Conservation (phyloP, 2,888 invertebrate genomes). For the Diabrotica balteata region DNA sequence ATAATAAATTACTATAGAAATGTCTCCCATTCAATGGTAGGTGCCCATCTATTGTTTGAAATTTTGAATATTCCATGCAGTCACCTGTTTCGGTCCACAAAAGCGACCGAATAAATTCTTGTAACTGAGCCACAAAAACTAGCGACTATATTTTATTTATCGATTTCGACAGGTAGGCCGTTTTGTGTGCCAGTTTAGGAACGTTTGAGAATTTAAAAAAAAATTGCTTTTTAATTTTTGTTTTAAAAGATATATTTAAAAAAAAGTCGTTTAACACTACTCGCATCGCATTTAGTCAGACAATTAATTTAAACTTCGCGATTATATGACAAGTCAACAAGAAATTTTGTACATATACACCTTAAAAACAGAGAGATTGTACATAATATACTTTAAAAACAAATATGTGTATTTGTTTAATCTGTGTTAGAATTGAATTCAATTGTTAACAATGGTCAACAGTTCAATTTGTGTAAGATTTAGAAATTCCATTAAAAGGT, state of each 20-base stretch:
- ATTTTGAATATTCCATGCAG: slow-evolving; percentile 36
- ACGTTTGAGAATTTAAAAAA: slow-evolving; percentile 17
- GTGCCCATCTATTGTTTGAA: slow-evolving; percentile 36
- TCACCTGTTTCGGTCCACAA: slow-evolving; percentile 35
- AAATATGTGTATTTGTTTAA: too few relatives aligned
- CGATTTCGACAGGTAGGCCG: slow-evolving; percentile 31
- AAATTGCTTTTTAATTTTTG: neutral
- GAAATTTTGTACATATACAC: too few relatives aligned
- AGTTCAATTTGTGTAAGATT: too few relatives aligned
- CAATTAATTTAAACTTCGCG: too few relatives aligned
- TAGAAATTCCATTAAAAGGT: too few relatives aligned
- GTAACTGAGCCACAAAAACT: slow-evolving; percentile 29
- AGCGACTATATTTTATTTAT: slow-evolving; percentile 33
- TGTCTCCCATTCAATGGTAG: slow-evolving; percentile 33
- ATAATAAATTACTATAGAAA: slow-evolving; percentile 35
- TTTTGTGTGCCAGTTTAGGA: slow-evolving; percentile 20
- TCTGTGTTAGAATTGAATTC: too few relatives aligned
- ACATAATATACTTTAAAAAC: too few relatives aligned
- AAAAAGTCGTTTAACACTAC: too few relatives aligned
- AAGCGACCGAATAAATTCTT: slow-evolving; percentile 36
- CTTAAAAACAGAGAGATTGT: too few relatives aligned
- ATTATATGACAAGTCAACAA: too few relatives aligned
- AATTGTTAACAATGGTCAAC: too few relatives aligned
- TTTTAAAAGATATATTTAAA: neutral
- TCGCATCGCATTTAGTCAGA: too few relatives aligned